phyloP scores from a whole-genome alignment of 35 echinoderm and acorn worm species.

The Chiridota heheva region DNA sequence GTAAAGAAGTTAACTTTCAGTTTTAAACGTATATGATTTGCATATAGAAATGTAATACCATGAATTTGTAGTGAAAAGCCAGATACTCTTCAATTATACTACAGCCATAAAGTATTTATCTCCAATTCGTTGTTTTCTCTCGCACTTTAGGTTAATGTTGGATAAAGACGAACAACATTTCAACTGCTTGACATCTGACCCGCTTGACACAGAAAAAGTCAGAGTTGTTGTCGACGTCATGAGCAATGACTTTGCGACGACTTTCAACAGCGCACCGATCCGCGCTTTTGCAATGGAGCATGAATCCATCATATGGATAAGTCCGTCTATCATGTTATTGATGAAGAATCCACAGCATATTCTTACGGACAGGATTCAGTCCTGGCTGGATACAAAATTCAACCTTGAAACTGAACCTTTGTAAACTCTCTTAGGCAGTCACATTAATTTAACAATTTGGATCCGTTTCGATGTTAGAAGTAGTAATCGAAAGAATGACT shows the following conservation, averaged over 20 bases:
- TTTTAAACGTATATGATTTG: too few species aligned
- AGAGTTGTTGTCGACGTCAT: constrained; percentile 49
- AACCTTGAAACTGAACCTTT: too few species aligned
- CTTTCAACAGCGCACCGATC: constrained; percentile 19
- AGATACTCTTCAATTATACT: too few species aligned
- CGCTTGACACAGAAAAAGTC: constrained; percentile 20
- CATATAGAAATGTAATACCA: too few species aligned
- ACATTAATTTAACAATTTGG: too few species aligned
- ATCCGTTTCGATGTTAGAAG: too few species aligned
- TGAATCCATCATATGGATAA: constrained; percentile 13
- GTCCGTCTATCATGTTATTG: constrained; percentile 30
- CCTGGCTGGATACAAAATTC: constrained; percentile 38
- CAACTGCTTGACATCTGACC: constrained; percentile 48
- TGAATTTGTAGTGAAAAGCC: too few species aligned
- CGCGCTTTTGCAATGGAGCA: constrained; percentile 27
- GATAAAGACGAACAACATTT: constrained; percentile 38
- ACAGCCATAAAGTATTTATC: too few species aligned
- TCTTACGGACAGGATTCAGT: constrained; percentile 36
- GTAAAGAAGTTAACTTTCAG: too few species aligned
- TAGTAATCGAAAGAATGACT: too few species aligned
- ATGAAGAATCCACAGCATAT: constrained; percentile 45
- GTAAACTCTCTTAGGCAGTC: too few species aligned
- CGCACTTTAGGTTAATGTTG: constrained; percentile 15
- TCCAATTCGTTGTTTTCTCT: not conserved
- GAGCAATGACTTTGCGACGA: constrained; percentile 30